phyloP scores from a whole-genome alignment of 2,113 vertebrate species.

The Cyprinodon tularosa region DNA sequence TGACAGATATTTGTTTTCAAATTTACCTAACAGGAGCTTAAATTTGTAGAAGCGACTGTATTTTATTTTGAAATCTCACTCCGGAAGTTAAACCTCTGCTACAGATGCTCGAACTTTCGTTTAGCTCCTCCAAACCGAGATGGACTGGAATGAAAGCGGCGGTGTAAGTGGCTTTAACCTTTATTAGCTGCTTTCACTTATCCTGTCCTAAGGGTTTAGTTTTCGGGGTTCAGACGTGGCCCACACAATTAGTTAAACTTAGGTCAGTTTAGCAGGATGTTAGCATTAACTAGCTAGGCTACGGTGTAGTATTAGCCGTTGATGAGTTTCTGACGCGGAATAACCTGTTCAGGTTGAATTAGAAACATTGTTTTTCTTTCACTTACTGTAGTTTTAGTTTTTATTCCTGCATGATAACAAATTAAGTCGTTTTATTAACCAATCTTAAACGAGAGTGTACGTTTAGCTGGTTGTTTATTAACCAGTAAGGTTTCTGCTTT shows the following conservation, averaged over 20 bases:
- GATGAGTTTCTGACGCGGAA: slow-evolving; percentile 24
- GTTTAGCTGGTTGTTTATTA: background rate
- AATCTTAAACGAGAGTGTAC: fast-evolving
- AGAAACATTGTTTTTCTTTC: background rate
- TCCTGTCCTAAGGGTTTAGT: no score
- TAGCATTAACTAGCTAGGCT: slow-evolving; percentile 19
- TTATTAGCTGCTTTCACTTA: background rate
- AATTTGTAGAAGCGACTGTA: background rate
- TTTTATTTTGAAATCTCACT: slow-evolving; percentile 41
- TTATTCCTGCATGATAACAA: slow-evolving; percentile 2
- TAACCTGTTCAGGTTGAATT: slow-evolving; percentile 14
- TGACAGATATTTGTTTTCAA: no score
- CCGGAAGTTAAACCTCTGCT: slow-evolving; percentile 38
- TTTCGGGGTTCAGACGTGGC: fast-evolving
- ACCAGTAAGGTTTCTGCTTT: background rate
- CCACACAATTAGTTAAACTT: background rate
- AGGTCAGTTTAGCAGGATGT: background rate
- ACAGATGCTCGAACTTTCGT: slow-evolving; percentile 23
- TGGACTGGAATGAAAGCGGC: slow-evolving; percentile 74
- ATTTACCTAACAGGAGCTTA: no score
- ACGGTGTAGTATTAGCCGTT: background rate
- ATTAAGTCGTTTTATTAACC: background rate
- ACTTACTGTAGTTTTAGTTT: background rate
- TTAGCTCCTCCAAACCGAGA: slow-evolving; percentile 55
- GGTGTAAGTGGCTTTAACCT: slow-evolving; percentile 53